Base-by-base conservation (phyloP, 2,888 invertebrate genomes). In the Acrobasis suavella region DNA sequence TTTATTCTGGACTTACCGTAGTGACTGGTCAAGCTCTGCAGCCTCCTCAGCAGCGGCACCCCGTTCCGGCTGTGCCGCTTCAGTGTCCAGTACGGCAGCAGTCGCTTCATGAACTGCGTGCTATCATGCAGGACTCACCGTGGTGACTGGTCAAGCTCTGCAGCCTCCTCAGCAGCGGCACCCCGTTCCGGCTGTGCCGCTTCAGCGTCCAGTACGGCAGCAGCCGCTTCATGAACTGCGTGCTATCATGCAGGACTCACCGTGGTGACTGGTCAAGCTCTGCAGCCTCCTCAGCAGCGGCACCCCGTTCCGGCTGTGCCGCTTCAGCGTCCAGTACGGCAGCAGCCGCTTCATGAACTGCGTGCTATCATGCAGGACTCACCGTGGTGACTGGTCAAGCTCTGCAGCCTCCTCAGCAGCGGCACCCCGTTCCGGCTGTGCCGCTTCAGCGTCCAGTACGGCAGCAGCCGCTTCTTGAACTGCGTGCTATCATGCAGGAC, bases 171-270 rank as follows among this genome's bases (percentile, higher is more conserved):
- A 99, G 86, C 65, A 99, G 92, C 0, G 99, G 99, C 9, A 99
- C 99, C 0, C 99, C 99, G 80, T 99, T 98, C 59, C 99, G 92
- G 67, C 96, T 96, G 80, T 98, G 98, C 1, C 99, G 91, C 85
- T 99, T 99, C 52, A 99, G 90, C 5, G 98, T 99, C 99, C 99
- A 99, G 81, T 99, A 99, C 0, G 98, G 97, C 62, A 99, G 95
- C 14, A 99, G 92, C 3, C 98, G 93, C 80, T 97, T 96, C 75
- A 99, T 95, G 74, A 99, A 96, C 72, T 96, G 96, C 32, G 96
- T 96, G 67, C 96, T n/a, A n/a, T n/a, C n/a, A n/a, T n/a, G n/a
- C n/a, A n/a, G n/a, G n/a, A n/a, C n/a, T n/a, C n/a, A n/a, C n/a
- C 82, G 62, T 83, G 83, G 63, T 83, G 79, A 17, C 74, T 93